Evolutionary conservation across 2,888 invertebrate genomes (phyloP), one percentile per base, ranked within the genome.

Genomic region (Leptothorax acervorum): DNA sequence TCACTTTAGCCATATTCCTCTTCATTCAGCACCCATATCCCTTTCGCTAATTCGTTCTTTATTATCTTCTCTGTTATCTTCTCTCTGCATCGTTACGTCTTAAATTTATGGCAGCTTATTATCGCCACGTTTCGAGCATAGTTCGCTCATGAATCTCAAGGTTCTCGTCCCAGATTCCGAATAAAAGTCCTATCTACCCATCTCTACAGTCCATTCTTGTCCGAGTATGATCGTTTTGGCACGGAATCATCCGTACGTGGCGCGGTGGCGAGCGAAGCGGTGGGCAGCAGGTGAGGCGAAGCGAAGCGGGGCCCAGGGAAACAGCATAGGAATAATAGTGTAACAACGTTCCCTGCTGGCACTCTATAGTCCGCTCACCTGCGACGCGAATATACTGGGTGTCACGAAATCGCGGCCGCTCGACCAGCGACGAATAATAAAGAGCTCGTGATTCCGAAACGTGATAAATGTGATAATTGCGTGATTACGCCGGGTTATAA

Each of bases 271-370:
- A 55, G 86, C 82, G 85, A 86, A 78, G 78, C 83, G 74, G 79
- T 76, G 84, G 87, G 87, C 87, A 86, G 88, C 90, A 89, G 90
- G 90, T 90, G 92, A 88, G 90, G 87, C 90, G 90, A 90, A 91
- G 90, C 91, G 90, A 87, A 89, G 88, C 87, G 87, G 87, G 85
- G 76, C 88, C 66, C 86, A 84, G 86, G 85, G 84, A 90, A 90
- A 88, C 90, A 87, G 86, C 90, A 90, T 91, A 92, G 91, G 90
- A 91, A 91, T 91, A 92, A 92, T 92, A 92, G 92, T 92, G 88
- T 92, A 93, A 93, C 93, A 92, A 92, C 92, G 92, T 92, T 90
- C 93, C 91, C 91, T 92, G 93, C 92, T 93, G 79, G 91, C 92
- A 91, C 89, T 91, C 88, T 92, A 92, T 92, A 92, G 92, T 92